Conservation (phyloP, 1,140 invertebrate genomes). For the Heliothis virescens region DNA sequence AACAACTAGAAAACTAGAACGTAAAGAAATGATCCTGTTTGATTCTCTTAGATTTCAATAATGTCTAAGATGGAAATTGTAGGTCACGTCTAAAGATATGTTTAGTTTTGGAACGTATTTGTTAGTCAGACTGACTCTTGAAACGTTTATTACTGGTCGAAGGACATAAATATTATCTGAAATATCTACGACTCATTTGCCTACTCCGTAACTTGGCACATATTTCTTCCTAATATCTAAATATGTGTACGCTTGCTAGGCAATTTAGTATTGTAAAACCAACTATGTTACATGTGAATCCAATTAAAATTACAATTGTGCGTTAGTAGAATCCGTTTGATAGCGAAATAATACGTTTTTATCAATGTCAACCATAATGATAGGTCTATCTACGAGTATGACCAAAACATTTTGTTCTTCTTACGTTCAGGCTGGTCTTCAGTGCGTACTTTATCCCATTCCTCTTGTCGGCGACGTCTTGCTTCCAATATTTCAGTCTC, state of each 20-base stretch:
- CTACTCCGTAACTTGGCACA: too few species aligned
- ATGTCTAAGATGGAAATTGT: too few species aligned
- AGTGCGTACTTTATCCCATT: constrained; percentile 97
- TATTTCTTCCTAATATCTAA: neutral
- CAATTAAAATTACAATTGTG: neutral
- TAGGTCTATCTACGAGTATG: too few species aligned
- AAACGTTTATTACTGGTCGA: too few species aligned
- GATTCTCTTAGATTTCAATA: too few species aligned
- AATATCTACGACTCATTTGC: too few species aligned
- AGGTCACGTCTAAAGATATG: too few species aligned
- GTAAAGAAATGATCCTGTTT: too few species aligned
- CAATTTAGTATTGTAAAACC: neutral
- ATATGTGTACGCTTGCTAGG: neutral
- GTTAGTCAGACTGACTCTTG: too few species aligned
- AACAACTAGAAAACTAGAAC: too few species aligned
- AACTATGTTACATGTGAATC: neutral
- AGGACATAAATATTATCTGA: too few species aligned
- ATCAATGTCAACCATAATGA: constrained; percentile 38
- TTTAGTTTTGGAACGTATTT: too few species aligned
- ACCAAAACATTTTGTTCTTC: constrained; percentile 42
- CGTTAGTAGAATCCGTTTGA: constrained; percentile 6
- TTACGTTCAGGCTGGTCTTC: constrained; percentile 95
- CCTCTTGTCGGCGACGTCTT: constrained; percentile 93
- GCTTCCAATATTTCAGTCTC: constrained; percentile 94
- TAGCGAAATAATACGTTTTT: constrained; percentile 10